Base-by-base conservation (phyloP, 2,113 vertebrate species). In the Ammospiza caudacuta region DNA sequence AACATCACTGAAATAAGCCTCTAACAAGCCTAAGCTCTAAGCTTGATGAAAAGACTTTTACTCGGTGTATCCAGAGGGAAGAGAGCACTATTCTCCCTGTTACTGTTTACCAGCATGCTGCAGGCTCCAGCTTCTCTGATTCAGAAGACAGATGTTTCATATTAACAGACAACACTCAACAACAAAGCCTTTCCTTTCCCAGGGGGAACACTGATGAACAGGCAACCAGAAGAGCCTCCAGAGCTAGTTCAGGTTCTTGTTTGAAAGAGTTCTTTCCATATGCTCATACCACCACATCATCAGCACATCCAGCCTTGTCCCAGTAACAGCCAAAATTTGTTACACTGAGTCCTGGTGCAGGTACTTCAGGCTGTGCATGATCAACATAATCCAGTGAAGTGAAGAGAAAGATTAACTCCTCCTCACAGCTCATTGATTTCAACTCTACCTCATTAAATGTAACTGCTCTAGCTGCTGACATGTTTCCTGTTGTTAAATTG, bases 21-120 rank as follows among this genome's bases (percentile, higher is more conserved):
- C 67, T 90, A 93, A 94, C 12, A 82, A 92, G 87, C 82, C 54
- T 87, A 89, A 84, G 6, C 59, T 35, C 59, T 29, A 86, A 83
- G 47, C 59, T 9, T 63, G 24, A 47, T 77, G 46, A 80, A 52
- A 41, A 80, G 39, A 90, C 59, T 90, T 92, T 76, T 86, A 66
- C 79, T 63, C 46, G 67, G n/a, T 44, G 17, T 31, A 44, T 67
- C 47, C 59, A 80, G 63, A 58, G 9, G 20, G 14, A 9, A 85
- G 22, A 66, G 21, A 43, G 14, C 23, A 51, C 43, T 67, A 2
- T 35, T 31, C 46, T 88, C 25, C n/a, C 55, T 37, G 15, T 73
- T 74, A 90, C 46, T 77, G 46, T 64, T 91, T 58, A 85, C 33
- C 57, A 91, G n/a, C 52, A 81, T 62, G 47, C 86, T 23, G 23